Evolutionary conservation across 2,797 vertebrate genomes (phyloP).

Genomic region (Orientallactaga sibirica): DNA sequence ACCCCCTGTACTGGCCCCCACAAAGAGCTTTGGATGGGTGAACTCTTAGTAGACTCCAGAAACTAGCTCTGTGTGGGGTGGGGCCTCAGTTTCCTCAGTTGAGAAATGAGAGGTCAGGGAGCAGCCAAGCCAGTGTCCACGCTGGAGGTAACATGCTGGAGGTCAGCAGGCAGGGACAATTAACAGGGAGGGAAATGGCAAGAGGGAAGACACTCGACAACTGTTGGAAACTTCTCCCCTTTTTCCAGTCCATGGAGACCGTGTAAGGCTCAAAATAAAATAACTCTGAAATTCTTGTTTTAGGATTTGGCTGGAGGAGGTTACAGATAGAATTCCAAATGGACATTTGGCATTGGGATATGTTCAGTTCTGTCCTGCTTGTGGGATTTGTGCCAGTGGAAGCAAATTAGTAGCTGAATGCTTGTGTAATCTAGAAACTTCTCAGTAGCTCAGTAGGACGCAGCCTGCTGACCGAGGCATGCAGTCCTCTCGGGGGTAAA

Average conservation of each 20-base stretch:
- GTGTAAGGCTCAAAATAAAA: conserved; percentile 13
- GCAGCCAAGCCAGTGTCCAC: not conserved
- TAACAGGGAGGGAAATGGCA: not conserved
- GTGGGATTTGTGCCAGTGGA: conserved; percentile 47
- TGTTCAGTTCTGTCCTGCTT: conserved; percentile 43
- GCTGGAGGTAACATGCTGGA: fast-evolving
- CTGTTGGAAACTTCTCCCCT: not conserved
- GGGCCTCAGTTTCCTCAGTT: not conserved
- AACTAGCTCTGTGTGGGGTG: not conserved
- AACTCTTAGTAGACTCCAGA: not conserved
- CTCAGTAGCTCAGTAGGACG: not conserved
- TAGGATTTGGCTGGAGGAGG: conserved; percentile 57
- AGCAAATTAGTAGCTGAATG: conserved; percentile 51
- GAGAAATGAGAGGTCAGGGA: not conserved
- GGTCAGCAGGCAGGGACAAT: not conserved
- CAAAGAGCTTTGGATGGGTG: not conserved
- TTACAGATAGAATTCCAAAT: conserved; percentile 48
- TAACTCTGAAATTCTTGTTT: not conserved
- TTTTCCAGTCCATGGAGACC: not conserved
- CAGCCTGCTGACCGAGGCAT: not conserved
- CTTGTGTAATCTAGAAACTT: conserved; percentile 40
- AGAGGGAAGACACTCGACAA: not conserved
- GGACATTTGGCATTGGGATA: conserved; percentile 17
- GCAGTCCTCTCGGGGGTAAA: not conserved
- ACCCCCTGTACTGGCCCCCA: fast-evolving